phyloP scores from a whole-genome alignment of 1,140 invertebrate genomes.

The Reticulitermes speratus region DNA sequence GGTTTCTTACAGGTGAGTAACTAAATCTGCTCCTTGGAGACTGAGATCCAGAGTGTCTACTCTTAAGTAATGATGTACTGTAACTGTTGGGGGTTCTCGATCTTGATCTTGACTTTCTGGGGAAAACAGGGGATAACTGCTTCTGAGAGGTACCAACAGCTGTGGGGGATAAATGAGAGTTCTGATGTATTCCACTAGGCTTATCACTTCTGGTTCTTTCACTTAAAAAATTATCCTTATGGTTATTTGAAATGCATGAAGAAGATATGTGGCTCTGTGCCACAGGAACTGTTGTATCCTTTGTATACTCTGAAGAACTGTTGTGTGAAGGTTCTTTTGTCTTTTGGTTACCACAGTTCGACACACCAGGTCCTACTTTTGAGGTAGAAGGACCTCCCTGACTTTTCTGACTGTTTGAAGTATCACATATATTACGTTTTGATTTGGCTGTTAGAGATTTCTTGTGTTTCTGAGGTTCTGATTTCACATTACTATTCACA shows the following conservation, averaged over 20 bases:
- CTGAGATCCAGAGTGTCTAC: neutral
- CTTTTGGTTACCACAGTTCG: neutral
- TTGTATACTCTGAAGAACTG: neutral
- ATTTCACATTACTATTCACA: neutral
- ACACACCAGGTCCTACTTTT: neutral
- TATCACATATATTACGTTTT: constrained; percentile 3
- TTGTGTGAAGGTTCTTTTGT: neutral
- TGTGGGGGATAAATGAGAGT: neutral
- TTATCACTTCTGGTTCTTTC: neutral
- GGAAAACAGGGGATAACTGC: neutral
- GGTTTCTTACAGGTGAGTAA: neutral
- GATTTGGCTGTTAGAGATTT: neutral
- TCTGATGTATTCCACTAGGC: neutral
- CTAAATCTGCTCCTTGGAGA: constrained; percentile 8
- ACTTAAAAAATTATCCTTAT: neutral
- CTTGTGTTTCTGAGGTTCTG: neutral
- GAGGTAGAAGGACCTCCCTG: neutral
- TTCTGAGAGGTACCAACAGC: neutral
- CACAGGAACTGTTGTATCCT: neutral
- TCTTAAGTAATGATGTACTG: neutral
- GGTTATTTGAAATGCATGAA: neutral
- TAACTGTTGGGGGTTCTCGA: neutral
- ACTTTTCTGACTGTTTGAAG: neutral
- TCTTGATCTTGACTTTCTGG: neutral
- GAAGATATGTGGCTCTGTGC: neutral